Evolutionary conservation across 1,140 invertebrate genomes (phyloP), one percentile per base, ranked within the genome.

Genomic region (Temnothorax nylanderi): DNA sequence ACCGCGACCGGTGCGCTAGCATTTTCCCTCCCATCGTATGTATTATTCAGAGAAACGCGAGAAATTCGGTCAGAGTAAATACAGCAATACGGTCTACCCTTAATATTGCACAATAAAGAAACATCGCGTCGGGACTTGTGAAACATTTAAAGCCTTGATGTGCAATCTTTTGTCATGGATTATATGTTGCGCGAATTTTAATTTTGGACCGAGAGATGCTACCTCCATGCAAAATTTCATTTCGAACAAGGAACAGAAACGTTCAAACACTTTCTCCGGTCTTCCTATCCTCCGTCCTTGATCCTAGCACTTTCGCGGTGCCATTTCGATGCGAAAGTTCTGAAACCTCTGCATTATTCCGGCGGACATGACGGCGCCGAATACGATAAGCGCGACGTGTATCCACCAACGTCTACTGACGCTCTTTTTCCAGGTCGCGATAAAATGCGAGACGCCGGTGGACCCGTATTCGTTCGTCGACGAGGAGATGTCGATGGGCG

Each of bases 381-480:
- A 78, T 54, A 65, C 65, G 32, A 77, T 44, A 69, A 60, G 26
- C 18, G n/a, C 34, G 21, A 58, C 65, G 16, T 26, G 26, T 32
- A 21, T 74, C 18, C 5, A 34, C 44, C 41, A 65, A 78, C 26
- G 34, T 81, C 10, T 34, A 47, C 49, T 64, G 11, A 88, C 89
- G 85, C 89, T 88, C 34, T 85, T 90, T 26, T 93, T 86, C 10
- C 91, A 93, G 94, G 93, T 94, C 94, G 95, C 91, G 93, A 95
- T 97, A 85, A 97, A 97, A 93, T 96, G 96, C 90, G 96, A 97
- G 91, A 96, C 96, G 84, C 93, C 96, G 78, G 97, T 97, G 88
- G 97, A 98, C 94, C 97, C 97, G 2, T 98, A 98, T 94, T 97
- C 97, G 93, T 98, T 98, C 95, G 97, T 98, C 34, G 97, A 98